Percentiles rank a stretch among this genome's conserved stretches.
Conservation (phyloP, 2,888 invertebrate genomes). For the Chironomus riparius region DNA sequence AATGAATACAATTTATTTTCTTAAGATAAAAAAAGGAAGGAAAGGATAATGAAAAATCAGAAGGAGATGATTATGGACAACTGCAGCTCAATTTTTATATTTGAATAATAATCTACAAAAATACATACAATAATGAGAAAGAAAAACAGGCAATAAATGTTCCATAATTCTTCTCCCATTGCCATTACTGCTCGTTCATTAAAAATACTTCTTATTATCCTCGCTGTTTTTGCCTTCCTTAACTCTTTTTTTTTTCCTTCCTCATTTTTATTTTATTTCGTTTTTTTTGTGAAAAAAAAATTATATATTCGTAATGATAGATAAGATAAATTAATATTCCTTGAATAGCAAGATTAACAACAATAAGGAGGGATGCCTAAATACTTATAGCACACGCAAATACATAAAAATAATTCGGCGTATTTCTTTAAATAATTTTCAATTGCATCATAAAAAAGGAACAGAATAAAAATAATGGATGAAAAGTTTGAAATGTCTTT, state of each 20-base stretch:
- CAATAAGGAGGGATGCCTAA: background rate
- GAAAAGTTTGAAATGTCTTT: no score
- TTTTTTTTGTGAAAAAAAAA: background rate
- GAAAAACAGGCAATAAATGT: conserved; percentile 24
- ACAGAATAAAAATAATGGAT: no score
- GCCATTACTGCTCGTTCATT: conserved; percentile 1
- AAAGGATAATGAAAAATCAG: conserved; percentile 21
- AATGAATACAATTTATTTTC: background rate
- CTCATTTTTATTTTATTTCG: background rate
- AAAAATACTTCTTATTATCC: conserved; percentile 6
- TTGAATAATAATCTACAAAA: background rate
- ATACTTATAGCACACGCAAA: background rate
- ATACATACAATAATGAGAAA: conserved; percentile 7
- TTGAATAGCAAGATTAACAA: background rate
- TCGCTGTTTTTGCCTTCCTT: background rate
- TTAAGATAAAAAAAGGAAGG: background rate
- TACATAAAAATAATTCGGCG: conserved; percentile 1
- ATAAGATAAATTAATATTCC: conserved; percentile 26
- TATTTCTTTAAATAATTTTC: background rate
- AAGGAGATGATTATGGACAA: background rate
- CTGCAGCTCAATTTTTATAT: background rate
- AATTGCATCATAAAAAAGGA: background rate
- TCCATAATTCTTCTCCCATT: conserved; percentile 14
- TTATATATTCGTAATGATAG: conserved; percentile 14
- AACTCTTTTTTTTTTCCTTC: background rate